Conservation (phyloP, 1,140 invertebrate species). For the Macrobrachium rosenbergii region DNA sequence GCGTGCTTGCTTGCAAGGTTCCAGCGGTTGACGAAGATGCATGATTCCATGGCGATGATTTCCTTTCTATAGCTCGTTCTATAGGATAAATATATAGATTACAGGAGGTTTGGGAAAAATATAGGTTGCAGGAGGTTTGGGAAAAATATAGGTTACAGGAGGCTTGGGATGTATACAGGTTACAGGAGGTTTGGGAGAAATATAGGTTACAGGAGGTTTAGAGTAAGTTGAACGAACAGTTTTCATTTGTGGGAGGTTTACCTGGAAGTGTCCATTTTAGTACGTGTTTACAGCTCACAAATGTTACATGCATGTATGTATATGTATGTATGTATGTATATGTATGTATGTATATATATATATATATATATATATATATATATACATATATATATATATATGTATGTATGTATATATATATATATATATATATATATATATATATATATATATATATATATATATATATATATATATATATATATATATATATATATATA, state of each 20-base stretch:
- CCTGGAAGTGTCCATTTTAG: no score
- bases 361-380: no score
- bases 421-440: not conserved
- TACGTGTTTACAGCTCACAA: no score
- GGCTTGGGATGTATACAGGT: not conserved
- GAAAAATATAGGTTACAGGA: not conserved
- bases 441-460: not conserved
- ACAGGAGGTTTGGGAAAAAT: not conserved
- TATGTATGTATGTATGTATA: not conserved
- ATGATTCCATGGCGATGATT: conserved; percentile 30
- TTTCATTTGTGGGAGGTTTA: no score
- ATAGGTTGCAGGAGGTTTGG: not conserved
- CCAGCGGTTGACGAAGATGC: conserved; percentile 19
- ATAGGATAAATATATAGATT: not conserved
- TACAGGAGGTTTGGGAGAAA: not conserved
- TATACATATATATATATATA: not conserved
- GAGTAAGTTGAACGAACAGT: no score
- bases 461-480: not conserved
- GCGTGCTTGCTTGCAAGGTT: conserved; percentile 4
- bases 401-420: not conserved
- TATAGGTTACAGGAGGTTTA: not conserved
- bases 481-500: not conserved
- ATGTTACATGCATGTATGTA: not conserved
- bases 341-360: not conserved
- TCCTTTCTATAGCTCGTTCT: conserved; percentile 39